Conservation (phyloP, 2,888 invertebrate genomes). For the Platypus cylindrus region DNA sequence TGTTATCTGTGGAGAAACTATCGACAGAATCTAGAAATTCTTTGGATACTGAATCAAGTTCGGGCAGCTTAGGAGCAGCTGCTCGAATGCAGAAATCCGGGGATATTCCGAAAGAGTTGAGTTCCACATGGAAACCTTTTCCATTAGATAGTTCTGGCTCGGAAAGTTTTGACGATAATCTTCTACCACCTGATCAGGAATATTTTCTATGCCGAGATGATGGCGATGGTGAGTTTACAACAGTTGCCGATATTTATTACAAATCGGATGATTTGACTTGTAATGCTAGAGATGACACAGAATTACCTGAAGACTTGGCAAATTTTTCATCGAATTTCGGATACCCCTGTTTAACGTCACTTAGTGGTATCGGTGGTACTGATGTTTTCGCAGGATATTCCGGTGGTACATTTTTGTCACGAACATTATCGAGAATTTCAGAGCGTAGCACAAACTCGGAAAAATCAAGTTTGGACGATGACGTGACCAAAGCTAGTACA, state of each 20-base stretch:
- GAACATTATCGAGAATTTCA: constrained; percentile 75
- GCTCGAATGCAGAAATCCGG: constrained; percentile 44
- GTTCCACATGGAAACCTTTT: constrained; percentile 72
- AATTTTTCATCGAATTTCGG: constrained; percentile 65
- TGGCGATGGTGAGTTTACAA: constrained; percentile 26
- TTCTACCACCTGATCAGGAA: constrained; percentile 60
- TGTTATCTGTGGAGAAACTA: constrained; percentile 30
- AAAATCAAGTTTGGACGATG: constrained; percentile 75
- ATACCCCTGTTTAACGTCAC: constrained; percentile 49
- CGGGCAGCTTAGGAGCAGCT: constrained; percentile 60
- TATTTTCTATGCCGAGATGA: constrained; percentile 32
- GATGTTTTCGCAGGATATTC: constrained; percentile 49
- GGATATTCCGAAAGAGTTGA: constrained; percentile 50
- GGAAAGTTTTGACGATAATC: constrained; percentile 74
- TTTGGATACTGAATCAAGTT: constrained; percentile 62
- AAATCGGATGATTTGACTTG: constrained; percentile 39
- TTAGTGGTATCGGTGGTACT: constrained; percentile 42
- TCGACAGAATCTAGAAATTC: constrained; percentile 58
- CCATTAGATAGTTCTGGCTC: constrained; percentile 76
- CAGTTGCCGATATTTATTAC: constrained; percentile 28
- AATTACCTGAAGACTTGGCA: constrained; percentile 62
- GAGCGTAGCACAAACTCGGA: constrained; percentile 82
- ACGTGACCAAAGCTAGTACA: constrained; percentile 75
- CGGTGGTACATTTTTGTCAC: constrained; percentile 53
- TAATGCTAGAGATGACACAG: constrained; percentile 48